Evolutionary conservation across 2,797 vertebrate genomes (phyloP), one percentile per base, ranked within the genome.

Genomic region (Sternotherus odoratus): DNA sequence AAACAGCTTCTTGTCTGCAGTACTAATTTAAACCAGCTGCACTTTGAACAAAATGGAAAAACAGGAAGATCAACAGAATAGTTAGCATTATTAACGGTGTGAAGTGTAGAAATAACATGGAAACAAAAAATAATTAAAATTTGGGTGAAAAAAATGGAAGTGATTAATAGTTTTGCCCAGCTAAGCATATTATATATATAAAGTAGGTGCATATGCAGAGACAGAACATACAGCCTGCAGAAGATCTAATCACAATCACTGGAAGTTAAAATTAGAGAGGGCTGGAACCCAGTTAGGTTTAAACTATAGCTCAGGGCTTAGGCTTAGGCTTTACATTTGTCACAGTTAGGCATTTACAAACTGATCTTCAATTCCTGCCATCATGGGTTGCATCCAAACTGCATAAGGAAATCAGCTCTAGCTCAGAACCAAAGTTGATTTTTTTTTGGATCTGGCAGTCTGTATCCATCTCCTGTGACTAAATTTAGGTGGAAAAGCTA

Each of bases 401-500:
- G 83, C 60, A 49, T 43, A 39, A 87, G 89, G 81, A 95, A 94
- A 2, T 7, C 12, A 86, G 86, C 80, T 48, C 23, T 48, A 75
- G 13, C 12, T 17, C 15, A 16, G 43, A 75, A 46, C 26, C 26
- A 46, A 75, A 30, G 24, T 48, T 75, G 24, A 28, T 30, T 46
- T 75, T 30, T 46, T 75, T 75, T 75, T 48, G 43, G 15, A 75
- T 28, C 72, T 48, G 72, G 46, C 39, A 10, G 4, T 5, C 17
- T 28, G 43, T 17, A 75, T 28, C 72, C 21, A 39, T 48, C 15
- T 28, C 24, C 26, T 30, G 24, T 16, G 8, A 84, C 54, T 83
- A 92, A 90, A 74, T 74, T 87, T 93, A 93, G 86, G 50, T 84
- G 53, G 77, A 5, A 94, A 80, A 86, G 93, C 88, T 72, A 4